Evolutionary conservation across 1,140 invertebrate species (phyloP).

Genomic region (Eriosoma lanigerum): DNA sequence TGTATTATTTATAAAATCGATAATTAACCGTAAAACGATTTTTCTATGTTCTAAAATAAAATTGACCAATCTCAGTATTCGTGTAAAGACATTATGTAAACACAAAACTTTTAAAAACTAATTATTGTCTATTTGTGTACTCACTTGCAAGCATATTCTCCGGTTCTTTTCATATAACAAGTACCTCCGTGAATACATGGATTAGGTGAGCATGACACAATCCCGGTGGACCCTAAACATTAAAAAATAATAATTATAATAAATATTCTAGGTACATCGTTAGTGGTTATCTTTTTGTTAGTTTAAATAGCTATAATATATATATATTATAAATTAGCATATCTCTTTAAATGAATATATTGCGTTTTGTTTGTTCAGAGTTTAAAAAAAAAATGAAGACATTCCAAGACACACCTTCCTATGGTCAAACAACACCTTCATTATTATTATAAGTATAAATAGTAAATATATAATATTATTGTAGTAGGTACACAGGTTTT

Average conservation of each 20-base stretch:
- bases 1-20: background rate
- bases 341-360: conserved; percentile 5
- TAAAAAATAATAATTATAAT: conserved; percentile 18
- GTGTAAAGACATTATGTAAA: background rate
- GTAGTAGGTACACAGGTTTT: conserved; percentile 9
- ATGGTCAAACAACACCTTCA: conserved; percentile 40
- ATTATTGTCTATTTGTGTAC: conserved; percentile 7
- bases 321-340: conserved; percentile 36
- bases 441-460: conserved; percentile 24
- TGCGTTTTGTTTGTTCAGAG: conserved; percentile 33
- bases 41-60: background rate
- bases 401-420: conserved; percentile 14
- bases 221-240: conserved; percentile 43
- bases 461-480: background rate
- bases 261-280: conserved; percentile 1
- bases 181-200: conserved; percentile 43
- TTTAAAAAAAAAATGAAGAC: conserved; percentile 13
- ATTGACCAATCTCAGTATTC: background rate
- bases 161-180: conserved; percentile 42
- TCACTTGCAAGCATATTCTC: conserved; percentile 50
- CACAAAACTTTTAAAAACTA: background rate
- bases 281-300: background rate
- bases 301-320: conserved; percentile 8
- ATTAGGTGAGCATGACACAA: conserved; percentile 46
- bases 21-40: conserved; percentile 36